Percentiles rank a stretch among this genome's conserved stretches.
Evolutionary conservation across 2,113 vertebrate genomes (phyloP).

Genomic region (Mohoua ochrocephala): DNA sequence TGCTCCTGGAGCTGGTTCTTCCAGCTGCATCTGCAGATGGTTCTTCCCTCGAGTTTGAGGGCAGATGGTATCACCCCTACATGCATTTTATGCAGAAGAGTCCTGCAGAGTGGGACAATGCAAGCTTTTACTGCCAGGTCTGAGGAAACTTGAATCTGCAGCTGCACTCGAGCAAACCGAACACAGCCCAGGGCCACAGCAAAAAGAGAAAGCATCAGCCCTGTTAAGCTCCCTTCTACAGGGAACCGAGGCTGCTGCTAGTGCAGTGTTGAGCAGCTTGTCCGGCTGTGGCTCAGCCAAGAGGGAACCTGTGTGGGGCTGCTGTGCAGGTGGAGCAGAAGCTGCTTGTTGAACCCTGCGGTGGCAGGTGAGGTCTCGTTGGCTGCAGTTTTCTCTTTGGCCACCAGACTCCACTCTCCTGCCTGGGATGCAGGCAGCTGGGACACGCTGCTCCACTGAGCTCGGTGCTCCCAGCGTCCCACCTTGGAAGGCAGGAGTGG

Average conservation of each 20-base stretch:
- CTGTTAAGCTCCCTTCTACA: background rate
- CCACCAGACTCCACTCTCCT: slow-evolving; percentile 45
- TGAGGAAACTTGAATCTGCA: background rate
- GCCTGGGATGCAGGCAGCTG: background rate
- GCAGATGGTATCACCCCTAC: background rate
- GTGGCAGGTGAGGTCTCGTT: background rate
- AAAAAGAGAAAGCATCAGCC: background rate
- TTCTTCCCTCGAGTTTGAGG: background rate
- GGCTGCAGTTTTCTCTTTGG: background rate
- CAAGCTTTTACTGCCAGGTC: background rate
- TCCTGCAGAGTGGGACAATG: background rate
- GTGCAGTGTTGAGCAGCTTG: background rate
- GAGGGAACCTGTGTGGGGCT: background rate
- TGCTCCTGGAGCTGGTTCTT: background rate
- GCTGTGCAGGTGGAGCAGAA: background rate
- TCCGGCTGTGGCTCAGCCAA: background rate
- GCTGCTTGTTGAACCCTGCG: background rate
- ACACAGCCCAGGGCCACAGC: background rate
- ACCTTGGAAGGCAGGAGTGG: background rate
- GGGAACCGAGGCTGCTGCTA: background rate
- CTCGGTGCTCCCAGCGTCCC: accelerated
- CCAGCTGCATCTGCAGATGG: background rate
- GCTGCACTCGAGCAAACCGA: background rate
- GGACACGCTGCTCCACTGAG: background rate
- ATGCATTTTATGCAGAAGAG: background rate